A percentile compares a stretch with the other conserved stretches of the same genome.
Conservation (phyloP, 2,888 invertebrate genomes). For the Nowickia ferox region DNA sequence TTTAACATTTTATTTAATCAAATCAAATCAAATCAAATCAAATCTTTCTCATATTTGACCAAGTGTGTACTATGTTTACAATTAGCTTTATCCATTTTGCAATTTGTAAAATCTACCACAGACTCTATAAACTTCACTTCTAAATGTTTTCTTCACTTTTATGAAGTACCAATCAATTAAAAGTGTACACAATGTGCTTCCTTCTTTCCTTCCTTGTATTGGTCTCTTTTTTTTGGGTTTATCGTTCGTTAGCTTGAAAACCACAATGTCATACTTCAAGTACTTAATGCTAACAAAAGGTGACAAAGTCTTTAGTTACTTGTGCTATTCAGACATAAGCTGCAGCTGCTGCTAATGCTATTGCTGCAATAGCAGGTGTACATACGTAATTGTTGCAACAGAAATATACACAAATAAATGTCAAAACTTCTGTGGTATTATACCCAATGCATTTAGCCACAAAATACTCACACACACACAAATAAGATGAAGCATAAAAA, state of each 20-base stretch:
- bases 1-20: neutral
- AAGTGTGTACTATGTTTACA: constrained; percentile 21
- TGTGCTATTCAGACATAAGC: constrained; percentile 8
- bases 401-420: constrained; percentile 60
- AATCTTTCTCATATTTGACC: neutral
- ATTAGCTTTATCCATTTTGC: constrained; percentile 27
- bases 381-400: constrained; percentile 31
- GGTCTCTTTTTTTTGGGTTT: neutral
- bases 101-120: constrained; percentile 40
- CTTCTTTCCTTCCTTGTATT: constrained; percentile 35
- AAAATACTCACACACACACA: constrained; percentile 30
- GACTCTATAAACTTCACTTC: constrained; percentile 1
- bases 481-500: constrained; percentile 24
- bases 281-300: constrained; percentile 49
- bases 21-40: constrained; percentile 18
- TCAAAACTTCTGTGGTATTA: constrained; percentile 56
- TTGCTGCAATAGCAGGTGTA: constrained; percentile 49
- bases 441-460: constrained; percentile 36
- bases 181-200: constrained; percentile 23
- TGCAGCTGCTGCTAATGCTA: constrained; percentile 36
- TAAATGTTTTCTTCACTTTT: neutral
- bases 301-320: constrained; percentile 51
- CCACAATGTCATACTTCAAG: constrained; percentile 61
- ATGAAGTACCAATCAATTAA: constrained; percentile 51
- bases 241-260: constrained; percentile 55